Base-by-base conservation (phyloP, 1,140 invertebrate genomes). In the Oryctes rhinoceros region DNA sequence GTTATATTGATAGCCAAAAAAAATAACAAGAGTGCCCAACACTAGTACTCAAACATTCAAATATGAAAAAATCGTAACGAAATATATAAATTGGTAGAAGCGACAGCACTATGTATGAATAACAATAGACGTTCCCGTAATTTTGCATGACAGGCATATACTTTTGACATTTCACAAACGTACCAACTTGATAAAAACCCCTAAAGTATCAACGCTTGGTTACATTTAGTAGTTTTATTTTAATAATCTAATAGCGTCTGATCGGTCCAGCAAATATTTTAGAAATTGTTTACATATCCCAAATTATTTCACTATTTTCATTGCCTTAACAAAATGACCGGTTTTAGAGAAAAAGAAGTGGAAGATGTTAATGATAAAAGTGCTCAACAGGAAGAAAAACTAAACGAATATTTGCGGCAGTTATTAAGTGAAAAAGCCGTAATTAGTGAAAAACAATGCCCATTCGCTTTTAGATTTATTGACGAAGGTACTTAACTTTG, bases 401-500 rank as follows among this genome's bases (percentile, higher is more conserved):
- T 92, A 84, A 92, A 90, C 59, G 94, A 95, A 88, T 95, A 95
- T 84, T 91, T 95, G 82, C 89, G 92, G 6, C 93, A 95, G 83
- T 88, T 95, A 24, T 86, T 95, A 49, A 91, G 92, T 65, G 94
- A 95, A 84, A 94, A 94, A 87, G 90, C 93, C 78, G 91, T 91
- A 78, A 88, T 95, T 80, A 93, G 94, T 84, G 87, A 90, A 24
- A 88, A 89, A 39, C 93, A 94, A 83, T 93, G 91, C 86, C 92
- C 93, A 7, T 91, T 94, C 83, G 92, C 93, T 9, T 88, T 90
- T 18, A 91, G 92, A 78, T 89, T 96, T 20, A 89, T 96, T 81
- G 94, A 95, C 84, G 90, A 92, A 89, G 94, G 94, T 85, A 83
- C 4, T 47, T 77, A 15, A 62, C 20, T 15, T 7, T 62, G 3